Conservation (phyloP, 2,888 invertebrate species). For the Horisme vitalbata region DNA sequence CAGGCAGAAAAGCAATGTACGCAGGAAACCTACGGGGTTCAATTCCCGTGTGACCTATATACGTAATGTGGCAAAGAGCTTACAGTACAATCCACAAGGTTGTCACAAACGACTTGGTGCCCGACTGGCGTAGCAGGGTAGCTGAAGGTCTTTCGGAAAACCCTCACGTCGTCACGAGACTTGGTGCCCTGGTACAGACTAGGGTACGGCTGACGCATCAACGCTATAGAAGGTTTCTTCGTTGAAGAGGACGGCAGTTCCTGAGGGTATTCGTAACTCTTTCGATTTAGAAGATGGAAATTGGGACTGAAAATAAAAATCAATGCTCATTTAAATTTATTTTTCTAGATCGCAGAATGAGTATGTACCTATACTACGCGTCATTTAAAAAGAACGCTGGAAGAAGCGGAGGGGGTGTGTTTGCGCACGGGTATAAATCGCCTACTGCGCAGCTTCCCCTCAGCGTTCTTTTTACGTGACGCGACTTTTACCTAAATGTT, state of each 20-base stretch:
- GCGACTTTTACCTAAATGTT: not conserved
- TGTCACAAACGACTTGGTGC: conserved; percentile 50
- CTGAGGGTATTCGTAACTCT: conserved; percentile 41
- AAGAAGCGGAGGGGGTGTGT: too few relatives aligned
- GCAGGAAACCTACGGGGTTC: too few relatives aligned
- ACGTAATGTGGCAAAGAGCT: conserved; percentile 35
- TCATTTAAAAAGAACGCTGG: too few relatives aligned
- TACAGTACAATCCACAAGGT: conserved; percentile 54
- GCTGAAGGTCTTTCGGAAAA: conserved; percentile 50
- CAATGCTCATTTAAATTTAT: not conserved
- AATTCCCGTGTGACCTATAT: too few relatives aligned
- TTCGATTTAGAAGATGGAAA: conserved; percentile 8
- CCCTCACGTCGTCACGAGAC: conserved; percentile 44
- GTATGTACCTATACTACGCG: too few relatives aligned
- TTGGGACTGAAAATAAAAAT: conserved; percentile 33
- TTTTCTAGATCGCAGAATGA: not conserved
- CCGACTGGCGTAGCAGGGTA: conserved; percentile 39
- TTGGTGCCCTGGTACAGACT: conserved; percentile 56
- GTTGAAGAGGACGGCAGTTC: conserved; percentile 39
- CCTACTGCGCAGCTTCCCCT: too few relatives aligned
- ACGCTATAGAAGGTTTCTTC: not conserved
- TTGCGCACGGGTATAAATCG: too few relatives aligned
- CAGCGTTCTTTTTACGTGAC: too few relatives aligned
- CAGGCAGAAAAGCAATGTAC: too few relatives aligned
- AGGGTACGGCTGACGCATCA: conserved; percentile 37